These are phyloP conservation scores for Patella ulyssiponensis DNA, from an alignment of 2,888 invertebrate species.

Conservation along the genomic window DNA sequence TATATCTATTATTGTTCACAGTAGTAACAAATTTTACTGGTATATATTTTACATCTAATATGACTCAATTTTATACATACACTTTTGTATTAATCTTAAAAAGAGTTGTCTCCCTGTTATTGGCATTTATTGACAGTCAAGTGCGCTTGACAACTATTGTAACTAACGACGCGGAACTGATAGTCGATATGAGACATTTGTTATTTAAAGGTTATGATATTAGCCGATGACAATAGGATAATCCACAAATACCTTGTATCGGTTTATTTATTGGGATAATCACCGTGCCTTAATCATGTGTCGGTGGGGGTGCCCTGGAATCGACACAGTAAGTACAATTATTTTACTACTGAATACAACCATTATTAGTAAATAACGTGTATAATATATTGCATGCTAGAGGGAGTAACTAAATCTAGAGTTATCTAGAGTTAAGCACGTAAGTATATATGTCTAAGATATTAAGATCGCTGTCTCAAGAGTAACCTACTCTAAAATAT, in stretches of 20 bases:
- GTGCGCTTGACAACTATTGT: conserved; percentile 1
- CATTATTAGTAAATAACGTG: not conserved
- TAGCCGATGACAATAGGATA: too few relatives aligned
- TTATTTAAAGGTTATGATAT: too few relatives aligned
- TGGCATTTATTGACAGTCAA: not conserved
- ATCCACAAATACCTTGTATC: too few relatives aligned
- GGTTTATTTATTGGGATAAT: too few relatives aligned
- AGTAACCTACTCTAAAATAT: not conserved
- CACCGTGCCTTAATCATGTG: conserved; percentile 41
- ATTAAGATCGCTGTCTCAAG: not conserved
- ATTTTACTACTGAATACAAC: not conserved
- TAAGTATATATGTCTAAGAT: not conserved
- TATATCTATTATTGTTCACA: too few relatives aligned
- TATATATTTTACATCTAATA: too few relatives aligned
- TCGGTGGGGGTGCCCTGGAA: conserved; percentile 52
- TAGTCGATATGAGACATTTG: too few relatives aligned
- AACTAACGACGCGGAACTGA: conserved; percentile 11
- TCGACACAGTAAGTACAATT: conserved; percentile 45
- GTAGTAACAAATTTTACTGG: too few relatives aligned
- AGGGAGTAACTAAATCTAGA: not conserved
- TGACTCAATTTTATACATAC: too few relatives aligned
- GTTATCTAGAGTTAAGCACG: not conserved
- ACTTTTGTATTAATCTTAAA: too few relatives aligned
- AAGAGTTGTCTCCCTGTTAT: not conserved
- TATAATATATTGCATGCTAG: not conserved